Conservation (phyloP, 1,140 invertebrate genomes). For the Aphaenogaster rudis region DNA sequence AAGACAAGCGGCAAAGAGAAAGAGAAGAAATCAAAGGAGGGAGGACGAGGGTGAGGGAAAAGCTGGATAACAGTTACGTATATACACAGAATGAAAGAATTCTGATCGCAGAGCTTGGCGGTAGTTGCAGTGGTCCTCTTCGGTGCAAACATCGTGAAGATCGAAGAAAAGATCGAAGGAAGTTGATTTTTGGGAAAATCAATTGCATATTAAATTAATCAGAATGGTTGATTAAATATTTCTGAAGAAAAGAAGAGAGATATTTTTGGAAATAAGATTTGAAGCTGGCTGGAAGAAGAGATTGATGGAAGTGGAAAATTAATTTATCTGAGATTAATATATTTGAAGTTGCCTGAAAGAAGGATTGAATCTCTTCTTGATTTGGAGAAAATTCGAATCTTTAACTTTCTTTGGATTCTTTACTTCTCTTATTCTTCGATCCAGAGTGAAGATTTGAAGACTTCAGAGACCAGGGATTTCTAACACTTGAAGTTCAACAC, state of each 20-base stretch:
- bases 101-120: constrained; percentile 71
- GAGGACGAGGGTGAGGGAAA: constrained; percentile 66
- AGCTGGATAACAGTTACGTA: constrained; percentile 75
- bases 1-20: constrained; percentile 67
- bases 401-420: background rate
- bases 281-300: background rate
- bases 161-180: background rate
- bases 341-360: background rate
- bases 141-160: background rate
- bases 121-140: background rate
- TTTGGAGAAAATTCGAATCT: background rate
- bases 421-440: background rate
- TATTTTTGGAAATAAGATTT: background rate
- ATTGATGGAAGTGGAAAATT: constrained; percentile 13
- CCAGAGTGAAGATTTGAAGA: background rate
- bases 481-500: background rate
- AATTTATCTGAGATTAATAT: background rate
- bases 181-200: background rate
- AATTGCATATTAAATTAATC: background rate
- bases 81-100: constrained; percentile 74
- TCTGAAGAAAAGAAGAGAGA: background rate
- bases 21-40: constrained; percentile 73
- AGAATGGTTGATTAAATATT: background rate
- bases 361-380: background rate
- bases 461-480: background rate